Base-by-base conservation (phyloP, 2,888 invertebrate genomes). In the Platycheirus rosarum region DNA sequence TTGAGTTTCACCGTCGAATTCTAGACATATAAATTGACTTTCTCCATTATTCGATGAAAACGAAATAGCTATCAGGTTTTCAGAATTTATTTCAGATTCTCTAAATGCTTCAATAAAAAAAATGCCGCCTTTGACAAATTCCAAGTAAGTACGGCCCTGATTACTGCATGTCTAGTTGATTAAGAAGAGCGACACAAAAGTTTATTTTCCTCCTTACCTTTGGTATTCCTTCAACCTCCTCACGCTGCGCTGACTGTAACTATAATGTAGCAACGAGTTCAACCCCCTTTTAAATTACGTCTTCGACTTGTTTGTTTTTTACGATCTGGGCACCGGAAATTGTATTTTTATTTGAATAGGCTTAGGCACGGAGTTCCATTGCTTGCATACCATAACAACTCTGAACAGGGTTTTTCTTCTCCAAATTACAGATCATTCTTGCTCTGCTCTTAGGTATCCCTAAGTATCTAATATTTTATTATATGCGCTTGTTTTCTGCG, bases 261-360 rank as follows among this genome's bases (percentile, higher is more conserved):
- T 7, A 9, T 32, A n/a, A 7, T 3, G 9, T 8, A 51, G n/a
- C 11, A 29, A 40, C 44, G 40, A 26, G 53, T 53, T 53, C 40
- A 16, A 9, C n/a, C 26, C 11, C 13, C 7, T 42, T 6, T 3
- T 8, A 23, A 23, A 32, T 8, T 20, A 26, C 49, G 29, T 44
- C 53, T 46, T 75, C 51, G 60, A 51, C 60, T 57, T 75, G 26
- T 74, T 65, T 71, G 23, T 63, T 51, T 66, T 75, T 80, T 80
- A 80, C 53, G 70, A 75, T 65, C 75, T 53, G 53, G 9, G 46
- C 60, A 80, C 80, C 80, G 80, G 80, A 80, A 80, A 80, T 80
- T 80, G 80, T 80, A 65, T 80, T 80, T 80, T 80, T 75, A 80
- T 75, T 80, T 80, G 75, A 75, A 80, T 80, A 70, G 79, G 29